Percentiles rank a stretch among this genome's conserved stretches.
Evolutionary conservation across 2,797 vertebrate species (phyloP).

Genomic region (Syncerus caffer): DNA sequence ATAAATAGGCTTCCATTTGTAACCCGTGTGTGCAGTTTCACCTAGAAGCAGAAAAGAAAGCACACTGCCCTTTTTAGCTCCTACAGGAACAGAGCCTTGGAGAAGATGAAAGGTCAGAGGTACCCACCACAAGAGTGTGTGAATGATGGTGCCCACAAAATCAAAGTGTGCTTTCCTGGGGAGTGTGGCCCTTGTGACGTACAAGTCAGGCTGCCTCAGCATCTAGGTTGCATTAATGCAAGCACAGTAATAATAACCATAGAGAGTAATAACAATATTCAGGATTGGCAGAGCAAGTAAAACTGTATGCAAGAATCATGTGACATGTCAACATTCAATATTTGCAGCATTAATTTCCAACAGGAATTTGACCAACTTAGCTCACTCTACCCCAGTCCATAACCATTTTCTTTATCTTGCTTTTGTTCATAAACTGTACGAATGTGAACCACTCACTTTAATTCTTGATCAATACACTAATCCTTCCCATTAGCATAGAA

Average conservation of each 20-base stretch:
- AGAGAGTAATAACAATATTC: background rate
- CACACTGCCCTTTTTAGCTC: background rate
- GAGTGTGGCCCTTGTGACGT: background rate
- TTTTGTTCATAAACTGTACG: background rate
- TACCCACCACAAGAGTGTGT: background rate
- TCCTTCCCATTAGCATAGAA: background rate
- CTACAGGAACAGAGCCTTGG: background rate
- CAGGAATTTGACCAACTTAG: background rate
- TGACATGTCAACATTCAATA: background rate
- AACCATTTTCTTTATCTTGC: conserved; percentile 1
- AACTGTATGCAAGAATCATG: background rate
- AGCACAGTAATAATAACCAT: background rate
- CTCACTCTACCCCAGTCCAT: background rate
- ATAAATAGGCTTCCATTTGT: conserved; percentile 38
- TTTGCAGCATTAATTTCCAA: background rate
- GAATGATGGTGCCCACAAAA: background rate
- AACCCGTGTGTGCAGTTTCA: background rate
- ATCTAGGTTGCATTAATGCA: background rate
- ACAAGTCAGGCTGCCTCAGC: background rate
- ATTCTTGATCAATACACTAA: background rate
- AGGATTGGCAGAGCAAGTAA: background rate
- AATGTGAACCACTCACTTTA: background rate
- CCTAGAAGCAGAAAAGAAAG: background rate
- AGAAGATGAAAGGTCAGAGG: background rate
- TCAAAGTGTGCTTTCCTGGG: background rate